Percentiles rank a stretch among this genome's conserved stretches.
phyloP scores from a whole-genome alignment of 2,113 vertebrate species.

The Oncorhynchus keta region DNA sequence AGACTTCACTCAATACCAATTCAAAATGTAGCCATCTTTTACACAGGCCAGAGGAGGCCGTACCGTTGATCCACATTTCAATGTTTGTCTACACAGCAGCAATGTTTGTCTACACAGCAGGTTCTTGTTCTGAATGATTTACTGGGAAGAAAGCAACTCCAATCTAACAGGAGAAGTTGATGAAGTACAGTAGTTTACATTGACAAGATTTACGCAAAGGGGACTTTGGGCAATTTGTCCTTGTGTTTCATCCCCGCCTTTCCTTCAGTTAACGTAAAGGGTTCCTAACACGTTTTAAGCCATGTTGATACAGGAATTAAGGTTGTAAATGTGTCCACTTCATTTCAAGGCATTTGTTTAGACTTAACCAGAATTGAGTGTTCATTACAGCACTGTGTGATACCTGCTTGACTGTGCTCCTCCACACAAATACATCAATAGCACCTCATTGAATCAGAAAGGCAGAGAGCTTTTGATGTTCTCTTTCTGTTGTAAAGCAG shows the following conservation, averaged over 20 bases:
- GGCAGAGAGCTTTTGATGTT: neutral
- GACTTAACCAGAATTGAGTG: neutral
- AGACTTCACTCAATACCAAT: too few relatives aligned
- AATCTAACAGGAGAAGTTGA: too few relatives aligned
- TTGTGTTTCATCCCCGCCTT: neutral
- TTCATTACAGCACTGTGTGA: neutral
- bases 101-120: too few relatives aligned
- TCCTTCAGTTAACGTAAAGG: neutral
- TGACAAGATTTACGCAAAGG: too few relatives aligned
- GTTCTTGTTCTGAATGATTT: too few relatives aligned
- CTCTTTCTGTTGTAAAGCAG: neutral
- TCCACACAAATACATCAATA: neutral
- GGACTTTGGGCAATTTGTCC: neutral
- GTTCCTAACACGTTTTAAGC: neutral
- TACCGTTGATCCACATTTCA: too few relatives aligned
- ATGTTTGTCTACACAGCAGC: too few relatives aligned
- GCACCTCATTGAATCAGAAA: constrained; percentile 7
- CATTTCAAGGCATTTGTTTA: neutral
- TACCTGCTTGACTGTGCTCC: too few relatives aligned
- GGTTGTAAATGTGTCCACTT: neutral
- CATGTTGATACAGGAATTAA: neutral
- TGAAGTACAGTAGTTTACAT: too few relatives aligned
- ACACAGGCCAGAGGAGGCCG: too few relatives aligned
- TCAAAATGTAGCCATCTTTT: too few relatives aligned
- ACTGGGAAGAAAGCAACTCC: too few relatives aligned